These are phyloP conservation scores for Electrophaes corylata DNA, from an alignment of 2,888 invertebrate species.

Conservation along the genomic window DNA sequence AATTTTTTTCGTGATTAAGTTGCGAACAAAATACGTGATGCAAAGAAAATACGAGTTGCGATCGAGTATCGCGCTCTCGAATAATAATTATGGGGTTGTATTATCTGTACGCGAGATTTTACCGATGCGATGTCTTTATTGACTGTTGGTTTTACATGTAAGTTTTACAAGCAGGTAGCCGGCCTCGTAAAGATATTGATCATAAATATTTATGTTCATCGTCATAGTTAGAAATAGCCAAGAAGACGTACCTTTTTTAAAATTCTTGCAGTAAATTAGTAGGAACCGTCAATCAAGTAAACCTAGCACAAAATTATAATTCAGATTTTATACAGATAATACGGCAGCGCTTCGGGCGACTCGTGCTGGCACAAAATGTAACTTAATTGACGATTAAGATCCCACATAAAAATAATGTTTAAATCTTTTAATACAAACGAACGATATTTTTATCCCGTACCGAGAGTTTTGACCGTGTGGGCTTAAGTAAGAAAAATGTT, in stretches of 20 bases:
- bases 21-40: slow-evolving; percentile 48
- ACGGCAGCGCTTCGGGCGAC: slow-evolving; percentile 49
- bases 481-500: slow-evolving; percentile 19
- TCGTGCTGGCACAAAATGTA: slow-evolving; percentile 48
- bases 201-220: slow-evolving; percentile 25
- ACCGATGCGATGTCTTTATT: slow-evolving; percentile 73
- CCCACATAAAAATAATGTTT: slow-evolving; percentile 31
- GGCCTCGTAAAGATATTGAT: slow-evolving; percentile 19
- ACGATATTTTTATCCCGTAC: slow-evolving; percentile 31
- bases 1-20: slow-evolving; percentile 53
- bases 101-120: slow-evolving; percentile 67
- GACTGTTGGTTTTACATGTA: slow-evolving; percentile 48
- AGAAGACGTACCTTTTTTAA: background rate
- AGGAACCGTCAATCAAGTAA: slow-evolving; percentile 14
- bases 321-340: slow-evolving; percentile 34
- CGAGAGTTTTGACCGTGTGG: slow-evolving; percentile 19
- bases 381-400: slow-evolving; percentile 43
- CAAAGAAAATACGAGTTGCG: slow-evolving; percentile 53
- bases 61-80: slow-evolving; percentile 58
- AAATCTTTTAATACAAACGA: slow-evolving; percentile 36
- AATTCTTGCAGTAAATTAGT: slow-evolving; percentile 5
- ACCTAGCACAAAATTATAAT: slow-evolving; percentile 29
- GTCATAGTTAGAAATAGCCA: slow-evolving; percentile 22
- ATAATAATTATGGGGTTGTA: slow-evolving; percentile 69
- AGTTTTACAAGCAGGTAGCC: slow-evolving; percentile 24